phyloP scores from a whole-genome alignment of 2,797 vertebrate genomes.

The Meda fulgida region DNA sequence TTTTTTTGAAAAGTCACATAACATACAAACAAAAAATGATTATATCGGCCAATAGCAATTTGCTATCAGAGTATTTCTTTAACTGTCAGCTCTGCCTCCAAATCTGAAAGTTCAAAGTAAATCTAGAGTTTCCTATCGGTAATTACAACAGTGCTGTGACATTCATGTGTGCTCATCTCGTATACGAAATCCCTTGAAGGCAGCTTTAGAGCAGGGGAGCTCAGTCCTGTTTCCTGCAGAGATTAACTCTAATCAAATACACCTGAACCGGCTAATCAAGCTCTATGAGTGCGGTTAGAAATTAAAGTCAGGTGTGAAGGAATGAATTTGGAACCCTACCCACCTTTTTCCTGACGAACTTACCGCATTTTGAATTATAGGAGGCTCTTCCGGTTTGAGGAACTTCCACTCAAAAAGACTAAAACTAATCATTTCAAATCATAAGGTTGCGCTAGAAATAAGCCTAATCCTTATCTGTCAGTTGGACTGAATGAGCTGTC shows the following conservation, averaged over 20 bases:
- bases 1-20: background rate
- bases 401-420: background rate
- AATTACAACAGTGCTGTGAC: constrained; percentile 25
- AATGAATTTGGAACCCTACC: background rate
- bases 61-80: background rate
- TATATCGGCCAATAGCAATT: background rate
- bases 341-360: background rate
- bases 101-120: background rate
- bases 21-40: background rate
- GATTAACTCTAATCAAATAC: constrained; percentile 43
- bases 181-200: background rate
- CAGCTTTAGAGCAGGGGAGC: constrained; percentile 8
- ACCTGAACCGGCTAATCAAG: constrained; percentile 41
- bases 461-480: background rate
- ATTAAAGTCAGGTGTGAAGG: constrained; percentile 35
- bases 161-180: constrained; percentile 24
- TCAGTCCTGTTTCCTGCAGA: constrained; percentile 25
- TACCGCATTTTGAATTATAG: background rate
- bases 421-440: background rate
- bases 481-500: background rate
- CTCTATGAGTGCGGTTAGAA: constrained; percentile 8
- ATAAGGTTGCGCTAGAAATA: background rate
- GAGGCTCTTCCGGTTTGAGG: background rate
- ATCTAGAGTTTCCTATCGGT: constrained; percentile 6
- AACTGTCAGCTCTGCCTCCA: background rate